These are phyloP conservation scores for Palythoa grandiflora DNA, from an alignment of 92 coral and sea anemone species.

Conservation along the genomic window DNA sequence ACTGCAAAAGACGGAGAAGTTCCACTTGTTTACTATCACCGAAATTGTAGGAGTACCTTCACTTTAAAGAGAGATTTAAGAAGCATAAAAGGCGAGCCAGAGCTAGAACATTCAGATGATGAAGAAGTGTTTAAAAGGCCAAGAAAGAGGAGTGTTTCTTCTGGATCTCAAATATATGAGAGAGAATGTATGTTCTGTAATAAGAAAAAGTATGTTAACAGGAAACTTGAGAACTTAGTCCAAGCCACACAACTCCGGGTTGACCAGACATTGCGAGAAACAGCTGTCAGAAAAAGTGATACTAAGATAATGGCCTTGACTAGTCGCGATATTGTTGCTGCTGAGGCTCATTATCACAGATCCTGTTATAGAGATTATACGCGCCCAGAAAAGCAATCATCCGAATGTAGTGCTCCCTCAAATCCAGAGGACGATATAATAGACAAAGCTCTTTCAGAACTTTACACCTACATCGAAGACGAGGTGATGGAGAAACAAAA, in stretches of 20 bases:
- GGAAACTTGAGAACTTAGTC: constrained; percentile 53
- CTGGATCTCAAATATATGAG: not conserved
- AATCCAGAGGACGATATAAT: not conserved
- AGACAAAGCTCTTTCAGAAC: constrained; percentile 26
- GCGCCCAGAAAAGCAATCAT: constrained; percentile 18
- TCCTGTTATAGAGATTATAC: constrained; percentile 73
- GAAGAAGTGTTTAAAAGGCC: constrained; percentile 9
- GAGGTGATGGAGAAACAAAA: constrained; percentile 27
- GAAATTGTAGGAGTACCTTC: not conserved
- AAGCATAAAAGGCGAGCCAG: not conserved
- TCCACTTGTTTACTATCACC: constrained; percentile 1
- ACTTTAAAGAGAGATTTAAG: not conserved
- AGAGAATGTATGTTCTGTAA: constrained; percentile 18
- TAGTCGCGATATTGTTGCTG: constrained; percentile 69
- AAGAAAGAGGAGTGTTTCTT: constrained; percentile 2
- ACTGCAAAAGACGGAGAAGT: constrained; percentile 39
- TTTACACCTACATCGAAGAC: constrained; percentile 16
- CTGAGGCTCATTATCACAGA: constrained; percentile 75
- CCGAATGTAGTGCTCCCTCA: not conserved
- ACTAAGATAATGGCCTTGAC: constrained; percentile 61
- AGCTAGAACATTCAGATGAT: not conserved
- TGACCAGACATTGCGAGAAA: constrained; percentile 52
- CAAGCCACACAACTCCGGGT: constrained; percentile 48
- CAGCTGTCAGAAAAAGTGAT: constrained; percentile 59
- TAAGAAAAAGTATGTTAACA: not conserved